Evolutionary conservation across 2,113 vertebrate genomes (phyloP).

Genomic region (Notarius quadriscutis): DNA sequence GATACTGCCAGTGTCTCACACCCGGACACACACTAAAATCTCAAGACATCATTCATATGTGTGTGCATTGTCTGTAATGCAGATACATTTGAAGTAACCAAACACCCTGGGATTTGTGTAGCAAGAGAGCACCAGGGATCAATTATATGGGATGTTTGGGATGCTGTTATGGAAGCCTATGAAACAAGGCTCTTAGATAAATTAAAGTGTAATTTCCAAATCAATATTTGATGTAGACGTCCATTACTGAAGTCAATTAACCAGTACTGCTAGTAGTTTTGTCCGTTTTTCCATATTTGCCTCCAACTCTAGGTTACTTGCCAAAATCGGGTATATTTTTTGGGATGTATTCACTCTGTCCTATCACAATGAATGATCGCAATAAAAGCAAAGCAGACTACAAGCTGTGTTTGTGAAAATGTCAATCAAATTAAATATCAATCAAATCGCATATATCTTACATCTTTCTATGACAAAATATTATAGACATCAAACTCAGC

Average conservation of each 20-base stretch:
- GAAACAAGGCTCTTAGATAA: constrained; percentile 15
- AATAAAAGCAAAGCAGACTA: no score
- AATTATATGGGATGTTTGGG: not conserved
- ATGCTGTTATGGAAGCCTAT: constrained; percentile 18
- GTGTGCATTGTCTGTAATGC: not conserved
- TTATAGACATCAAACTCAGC: no score
- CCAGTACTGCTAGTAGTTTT: not conserved
- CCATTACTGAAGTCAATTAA: not conserved
- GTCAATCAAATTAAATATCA: no score
- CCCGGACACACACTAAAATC: not conserved
- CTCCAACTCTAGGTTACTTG: not conserved
- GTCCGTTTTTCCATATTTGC: not conserved
- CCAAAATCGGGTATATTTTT: not conserved
- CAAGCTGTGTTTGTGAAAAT: no score
- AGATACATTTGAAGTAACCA: constrained; percentile 17
- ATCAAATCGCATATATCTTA: no score
- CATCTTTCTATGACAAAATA: no score
- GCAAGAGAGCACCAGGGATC: not conserved
- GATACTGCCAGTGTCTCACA: constrained; percentile 2
- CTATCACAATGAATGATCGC: no score
- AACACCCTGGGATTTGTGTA: constrained; percentile 26
- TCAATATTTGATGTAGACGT: constrained; percentile 31
- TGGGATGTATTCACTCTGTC: not conserved
- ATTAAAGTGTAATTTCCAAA: constrained; percentile 19
- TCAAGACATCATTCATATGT: not conserved